phyloP scores from a whole-genome alignment of 2,113 vertebrate species.

The Ptyas mucosa region DNA sequence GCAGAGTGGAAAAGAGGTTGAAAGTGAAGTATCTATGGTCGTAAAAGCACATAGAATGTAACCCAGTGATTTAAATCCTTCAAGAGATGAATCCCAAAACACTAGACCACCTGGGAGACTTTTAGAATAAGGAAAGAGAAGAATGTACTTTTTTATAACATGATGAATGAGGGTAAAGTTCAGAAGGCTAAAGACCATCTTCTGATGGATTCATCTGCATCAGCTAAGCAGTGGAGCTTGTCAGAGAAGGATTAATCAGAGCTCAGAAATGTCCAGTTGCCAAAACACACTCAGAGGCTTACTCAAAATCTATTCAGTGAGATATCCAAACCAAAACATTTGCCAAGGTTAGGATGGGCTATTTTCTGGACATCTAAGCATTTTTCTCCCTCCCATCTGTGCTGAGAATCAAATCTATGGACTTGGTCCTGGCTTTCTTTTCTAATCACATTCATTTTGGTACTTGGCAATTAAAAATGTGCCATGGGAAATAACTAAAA shows the following conservation, averaged over 20 bases:
- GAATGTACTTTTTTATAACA: constrained; percentile 44
- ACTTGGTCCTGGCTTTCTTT: background rate
- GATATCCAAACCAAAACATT: constrained; percentile 56
- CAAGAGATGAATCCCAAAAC: constrained; percentile 48
- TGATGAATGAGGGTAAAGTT: constrained; percentile 57
- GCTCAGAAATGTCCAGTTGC: constrained; percentile 51
- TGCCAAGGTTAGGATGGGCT: constrained; percentile 37
- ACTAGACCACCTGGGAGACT: constrained; percentile 61
- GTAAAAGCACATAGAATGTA: constrained; percentile 59
- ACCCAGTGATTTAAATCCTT: constrained; percentile 61
- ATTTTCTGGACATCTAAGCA: constrained; percentile 26
- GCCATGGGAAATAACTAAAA: background rate
- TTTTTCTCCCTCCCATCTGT: constrained; percentile 23
- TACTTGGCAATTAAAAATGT: background rate
- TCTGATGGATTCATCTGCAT: constrained; percentile 53
- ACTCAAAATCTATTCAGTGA: constrained; percentile 38
- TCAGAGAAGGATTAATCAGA: constrained; percentile 66
- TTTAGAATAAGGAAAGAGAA: constrained; percentile 61
- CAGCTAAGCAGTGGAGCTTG: constrained; percentile 54
- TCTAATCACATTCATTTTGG: background rate
- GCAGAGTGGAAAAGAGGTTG: constrained; percentile 27
- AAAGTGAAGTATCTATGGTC: constrained; percentile 53
- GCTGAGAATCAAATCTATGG: background rate
- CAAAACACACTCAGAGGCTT: background rate
- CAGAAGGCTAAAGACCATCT: constrained; percentile 44